Evolutionary conservation across 2,113 vertebrate species (phyloP), one percentile per base, ranked within the genome.

Genomic region (Nettapus auritus): DNA sequence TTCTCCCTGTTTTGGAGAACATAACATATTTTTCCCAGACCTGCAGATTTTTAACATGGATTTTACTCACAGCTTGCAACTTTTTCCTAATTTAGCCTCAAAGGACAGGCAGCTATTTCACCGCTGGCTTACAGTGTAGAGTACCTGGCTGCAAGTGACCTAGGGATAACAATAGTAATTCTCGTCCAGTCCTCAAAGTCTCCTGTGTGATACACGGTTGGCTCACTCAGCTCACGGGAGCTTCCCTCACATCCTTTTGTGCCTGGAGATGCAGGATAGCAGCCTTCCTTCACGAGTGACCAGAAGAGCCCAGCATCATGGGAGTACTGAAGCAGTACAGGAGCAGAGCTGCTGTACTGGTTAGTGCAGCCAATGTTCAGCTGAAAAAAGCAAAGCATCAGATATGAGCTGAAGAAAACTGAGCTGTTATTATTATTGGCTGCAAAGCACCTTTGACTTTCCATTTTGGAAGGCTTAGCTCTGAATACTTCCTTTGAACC

Each of bases 181-280:
- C 99, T 98, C n/a, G 98, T 99, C 99, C 99, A 99, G 88, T 98
- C 99, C 92, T 99, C 99, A 36, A 98, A 99, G 97, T 99, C 99
- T 40, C 99, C 99, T 0, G 98, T 98, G 96, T 99, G 98, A 94
- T 99, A 99, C 19, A 99, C 44, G 0, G 98, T 99, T 5, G 99
- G 98, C 92, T 99, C 99, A 15, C 98, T 95, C 19, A 99, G 97
- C 95, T 99, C 98, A 13, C 99, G 97, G 22, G 98, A 97, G n/a
- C 98, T 99, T 75, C 99, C 99, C 95, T 99, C 99, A 14, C 99
- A 99, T 15, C 98, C 97, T 74, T 98, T 98, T 2, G 84, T 97
- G 53, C 98, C 98, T 0, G 98, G 98, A 59, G 98, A 98, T 8
- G 98, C 98, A 53, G 99, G 99, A 96, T 98, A 99, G 95, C 99